Percentiles rank a stretch among this genome's conserved stretches.
phyloP scores from a whole-genome alignment of 2,888 invertebrate genomes.

The Drosophila trichaetosa region DNA sequence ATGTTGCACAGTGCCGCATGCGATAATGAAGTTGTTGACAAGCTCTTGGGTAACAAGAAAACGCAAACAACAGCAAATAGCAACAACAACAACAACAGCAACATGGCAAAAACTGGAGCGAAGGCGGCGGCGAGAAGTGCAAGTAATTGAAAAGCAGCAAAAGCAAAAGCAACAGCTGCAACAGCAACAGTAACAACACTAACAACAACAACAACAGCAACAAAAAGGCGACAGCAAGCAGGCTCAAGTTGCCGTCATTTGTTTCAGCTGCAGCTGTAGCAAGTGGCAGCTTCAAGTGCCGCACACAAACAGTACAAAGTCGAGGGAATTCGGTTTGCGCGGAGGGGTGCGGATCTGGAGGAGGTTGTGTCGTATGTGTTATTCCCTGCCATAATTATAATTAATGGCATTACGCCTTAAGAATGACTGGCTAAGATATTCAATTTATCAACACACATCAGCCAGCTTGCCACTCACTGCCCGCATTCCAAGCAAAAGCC shows the following conservation, averaged over 20 bases:
- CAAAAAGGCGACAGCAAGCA: slow-evolving; percentile 24
- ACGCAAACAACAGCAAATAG: slow-evolving; percentile 58
- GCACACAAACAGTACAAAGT: slow-evolving; percentile 3
- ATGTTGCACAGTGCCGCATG: slow-evolving; percentile 67
- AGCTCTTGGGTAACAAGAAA: slow-evolving; percentile 68
- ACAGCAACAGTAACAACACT: neutral
- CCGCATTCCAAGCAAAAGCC: neutral
- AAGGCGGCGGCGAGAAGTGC: slow-evolving; percentile 48
- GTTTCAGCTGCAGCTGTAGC: slow-evolving; percentile 28
- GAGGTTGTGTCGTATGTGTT: slow-evolving; percentile 53
- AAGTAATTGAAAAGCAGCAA: slow-evolving; percentile 70
- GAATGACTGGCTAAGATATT: slow-evolving; percentile 54
- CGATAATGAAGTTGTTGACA: slow-evolving; percentile 80
- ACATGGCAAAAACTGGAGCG: slow-evolving; percentile 4
- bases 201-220: neutral
- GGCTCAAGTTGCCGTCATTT: slow-evolving; percentile 46
- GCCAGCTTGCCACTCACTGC: slow-evolving; percentile 2
- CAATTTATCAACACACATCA: slow-evolving; percentile 62
- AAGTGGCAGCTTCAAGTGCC: slow-evolving; percentile 21
- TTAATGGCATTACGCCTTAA: slow-evolving; percentile 65
- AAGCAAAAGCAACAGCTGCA: slow-evolving; percentile 14
- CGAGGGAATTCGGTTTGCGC: neutral
- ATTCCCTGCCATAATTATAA: slow-evolving; percentile 59
- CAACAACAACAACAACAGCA: slow-evolving; percentile 20
- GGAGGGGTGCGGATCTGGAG: slow-evolving; percentile 29